Percentiles rank a stretch among this genome's conserved stretches.
Evolutionary conservation across 1,140 invertebrate genomes (phyloP).

Genomic region (Pseudomyrmex sp.): DNA sequence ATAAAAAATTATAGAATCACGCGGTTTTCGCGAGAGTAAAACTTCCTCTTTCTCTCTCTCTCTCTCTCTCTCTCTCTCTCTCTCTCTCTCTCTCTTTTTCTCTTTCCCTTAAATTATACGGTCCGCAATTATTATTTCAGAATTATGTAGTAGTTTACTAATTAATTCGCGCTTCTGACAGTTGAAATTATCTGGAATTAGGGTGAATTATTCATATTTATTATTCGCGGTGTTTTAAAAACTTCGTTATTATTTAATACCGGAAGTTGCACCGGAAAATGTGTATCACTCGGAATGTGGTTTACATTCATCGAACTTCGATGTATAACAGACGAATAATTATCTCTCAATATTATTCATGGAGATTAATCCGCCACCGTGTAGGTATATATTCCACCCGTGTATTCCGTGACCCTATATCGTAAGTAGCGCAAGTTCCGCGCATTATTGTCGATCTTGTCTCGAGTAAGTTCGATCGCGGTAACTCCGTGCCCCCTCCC

Average conservation of each 20-base stretch:
- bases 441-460: constrained; percentile 52
- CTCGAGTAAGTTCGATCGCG: constrained; percentile 48
- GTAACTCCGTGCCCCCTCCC: background rate
- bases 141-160: background rate
- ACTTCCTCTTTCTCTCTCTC: background rate
- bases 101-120: background rate
- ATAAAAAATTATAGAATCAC: constrained; percentile 44
- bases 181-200: background rate
- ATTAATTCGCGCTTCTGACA: constrained; percentile 2
- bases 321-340: background rate
- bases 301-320: too few species aligned
- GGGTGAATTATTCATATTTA: background rate
- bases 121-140: background rate
- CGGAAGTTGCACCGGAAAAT: background rate
- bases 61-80: background rate
- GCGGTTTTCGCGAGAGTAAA: background rate
- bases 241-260: background rate
- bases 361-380: constrained; percentile 20
- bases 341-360: constrained; percentile 13
- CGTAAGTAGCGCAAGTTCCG: constrained; percentile 27
- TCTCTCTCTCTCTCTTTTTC: too few species aligned
- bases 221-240: background rate
- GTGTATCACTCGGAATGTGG: background rate
- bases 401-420: constrained; percentile 1
- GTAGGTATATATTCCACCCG: constrained; percentile 13